Conservation (phyloP, 2,888 invertebrate genomes). For the Sinotaia quadrata region DNA sequence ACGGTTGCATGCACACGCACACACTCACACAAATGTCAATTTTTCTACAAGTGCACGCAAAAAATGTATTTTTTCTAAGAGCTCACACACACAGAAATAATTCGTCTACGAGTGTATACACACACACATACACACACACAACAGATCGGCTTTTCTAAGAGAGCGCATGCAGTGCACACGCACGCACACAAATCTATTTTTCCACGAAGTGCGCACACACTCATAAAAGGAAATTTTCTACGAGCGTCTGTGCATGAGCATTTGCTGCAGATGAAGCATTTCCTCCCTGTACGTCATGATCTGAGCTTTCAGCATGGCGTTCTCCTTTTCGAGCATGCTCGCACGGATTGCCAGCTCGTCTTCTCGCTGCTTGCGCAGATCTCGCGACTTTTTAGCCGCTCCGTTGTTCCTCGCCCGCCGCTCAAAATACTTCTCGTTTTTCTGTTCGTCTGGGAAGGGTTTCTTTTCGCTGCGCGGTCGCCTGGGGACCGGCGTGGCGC, state of each 20-base stretch:
- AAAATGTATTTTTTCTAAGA: too few species aligned
- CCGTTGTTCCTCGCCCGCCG: constrained; percentile 23
- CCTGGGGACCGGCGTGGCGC: neutral
- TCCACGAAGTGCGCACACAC: too few species aligned
- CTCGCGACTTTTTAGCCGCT: neutral
- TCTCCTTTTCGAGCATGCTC: neutral
- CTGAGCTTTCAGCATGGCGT: neutral
- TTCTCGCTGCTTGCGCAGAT: neutral
- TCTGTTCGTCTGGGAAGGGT: constrained; percentile 33
- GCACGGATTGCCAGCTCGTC: neutral
- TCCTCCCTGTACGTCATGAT: neutral
- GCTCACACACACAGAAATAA: too few species aligned
- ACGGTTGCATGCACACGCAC: too few species aligned
- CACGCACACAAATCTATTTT: too few species aligned
- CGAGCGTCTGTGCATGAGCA: neutral
- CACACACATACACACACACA: too few species aligned
- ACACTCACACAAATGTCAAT: too few species aligned
- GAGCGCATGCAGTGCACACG: too few species aligned
- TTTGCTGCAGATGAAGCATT: neutral
- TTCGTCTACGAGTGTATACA: too few species aligned
- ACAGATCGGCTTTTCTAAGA: too few species aligned
- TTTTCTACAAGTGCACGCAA: too few species aligned
- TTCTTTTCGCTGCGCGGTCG: constrained; percentile 33
- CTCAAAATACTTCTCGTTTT: constrained; percentile 34
- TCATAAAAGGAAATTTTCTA: too few species aligned